Evolutionary conservation across 2,797 vertebrate genomes (phyloP).

Genomic region (Liasis olivaceus): DNA sequence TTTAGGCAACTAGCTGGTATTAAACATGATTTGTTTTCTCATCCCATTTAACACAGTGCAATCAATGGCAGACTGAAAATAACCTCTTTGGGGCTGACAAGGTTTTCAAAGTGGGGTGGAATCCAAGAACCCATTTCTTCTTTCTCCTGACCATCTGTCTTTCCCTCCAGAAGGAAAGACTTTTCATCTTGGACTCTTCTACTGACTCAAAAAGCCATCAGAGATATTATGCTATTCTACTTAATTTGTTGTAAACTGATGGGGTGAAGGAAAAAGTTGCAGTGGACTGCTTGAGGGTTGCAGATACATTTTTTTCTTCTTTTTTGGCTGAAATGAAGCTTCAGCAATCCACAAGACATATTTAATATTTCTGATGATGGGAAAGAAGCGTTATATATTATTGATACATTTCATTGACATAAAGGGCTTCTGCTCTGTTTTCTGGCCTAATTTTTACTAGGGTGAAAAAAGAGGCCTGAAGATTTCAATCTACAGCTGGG

Average conservation of each 20-base stretch:
- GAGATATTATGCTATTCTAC: constrained; percentile 70
- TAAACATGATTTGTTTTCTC: constrained; percentile 68
- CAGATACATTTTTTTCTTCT: constrained; percentile 33
- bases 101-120: constrained; percentile 73
- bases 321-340: constrained; percentile 62
- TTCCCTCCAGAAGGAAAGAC: constrained; percentile 3
- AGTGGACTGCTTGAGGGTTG: constrained; percentile 33
- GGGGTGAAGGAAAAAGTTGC: constrained; percentile 68
- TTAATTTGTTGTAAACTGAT: constrained; percentile 64
- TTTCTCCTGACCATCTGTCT: constrained; percentile 42
- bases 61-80: constrained; percentile 77
- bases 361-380: constrained; percentile 49
- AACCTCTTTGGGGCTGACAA: constrained; percentile 75
- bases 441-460: background rate
- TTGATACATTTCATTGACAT: constrained; percentile 45
- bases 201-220: constrained; percentile 70
- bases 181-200: constrained; percentile 54
- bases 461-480: background rate
- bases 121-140: constrained; percentile 55
- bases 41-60: constrained; percentile 68
- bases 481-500: no score
- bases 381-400: constrained; percentile 21
- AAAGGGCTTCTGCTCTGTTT: background rate
- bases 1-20: constrained; percentile 67
- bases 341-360: constrained; percentile 61